Evolutionary conservation across 2,797 vertebrate species (phyloP).

Genomic region (Rhynchotus rufescens): DNA sequence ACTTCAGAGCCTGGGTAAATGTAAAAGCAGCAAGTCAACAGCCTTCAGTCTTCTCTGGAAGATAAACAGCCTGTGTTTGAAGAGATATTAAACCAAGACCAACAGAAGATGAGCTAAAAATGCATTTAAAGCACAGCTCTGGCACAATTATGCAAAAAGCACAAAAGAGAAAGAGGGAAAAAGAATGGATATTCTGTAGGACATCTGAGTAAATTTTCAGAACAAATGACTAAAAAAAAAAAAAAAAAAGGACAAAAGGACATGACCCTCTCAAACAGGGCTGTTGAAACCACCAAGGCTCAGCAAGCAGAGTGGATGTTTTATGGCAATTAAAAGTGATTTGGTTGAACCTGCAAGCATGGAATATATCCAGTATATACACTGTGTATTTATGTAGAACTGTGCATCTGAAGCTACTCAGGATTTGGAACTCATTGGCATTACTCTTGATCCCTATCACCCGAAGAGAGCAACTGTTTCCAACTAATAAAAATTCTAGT

Average conservation of each 20-base stretch:
- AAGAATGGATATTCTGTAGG: background rate
- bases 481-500: background rate
- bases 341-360: background rate
- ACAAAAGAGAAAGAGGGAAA: background rate
- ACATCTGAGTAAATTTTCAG: background rate
- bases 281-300: too few species aligned
- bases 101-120: background rate
- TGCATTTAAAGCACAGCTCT: background rate
- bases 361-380: too few species aligned
- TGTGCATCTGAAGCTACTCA: background rate
- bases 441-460: background rate
- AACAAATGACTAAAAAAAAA: too few species aligned
- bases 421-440: background rate
- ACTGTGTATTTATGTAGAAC: background rate
- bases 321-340: background rate
- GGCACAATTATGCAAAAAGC: background rate
- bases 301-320: too few species aligned
- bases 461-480: background rate
- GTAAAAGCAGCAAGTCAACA: background rate
- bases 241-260: too few species aligned
- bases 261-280: background rate
- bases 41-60: background rate
- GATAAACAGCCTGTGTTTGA: background rate
- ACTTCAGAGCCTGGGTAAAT: background rate
- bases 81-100: background rate